Percentiles rank a stretch among this genome's conserved stretches.
These are phyloP conservation scores for Cosmorhoe ocellata DNA, from an alignment of 2,888 invertebrate genomes.

Conservation along the genomic window DNA sequence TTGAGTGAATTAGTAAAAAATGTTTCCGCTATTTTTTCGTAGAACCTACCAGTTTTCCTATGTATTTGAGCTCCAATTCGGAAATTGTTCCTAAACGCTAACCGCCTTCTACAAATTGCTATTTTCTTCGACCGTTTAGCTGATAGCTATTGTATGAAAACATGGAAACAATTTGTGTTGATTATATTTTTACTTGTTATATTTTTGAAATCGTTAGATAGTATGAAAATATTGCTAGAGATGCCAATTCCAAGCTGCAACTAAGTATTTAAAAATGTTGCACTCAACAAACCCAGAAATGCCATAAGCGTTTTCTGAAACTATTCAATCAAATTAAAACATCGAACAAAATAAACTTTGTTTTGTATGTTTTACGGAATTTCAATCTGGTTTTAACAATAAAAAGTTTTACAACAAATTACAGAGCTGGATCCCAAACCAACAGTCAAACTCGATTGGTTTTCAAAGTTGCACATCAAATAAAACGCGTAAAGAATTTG, in stretches of 20 bases:
- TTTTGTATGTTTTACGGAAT: slow-evolving; percentile 21
- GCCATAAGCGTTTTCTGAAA: not conserved
- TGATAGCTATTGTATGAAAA: no score
- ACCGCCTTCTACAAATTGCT: no score
- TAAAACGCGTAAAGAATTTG: slow-evolving; percentile 55
- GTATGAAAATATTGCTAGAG: no score
- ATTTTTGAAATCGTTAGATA: no score
- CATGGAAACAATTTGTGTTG: no score
- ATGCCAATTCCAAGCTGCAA: no score
- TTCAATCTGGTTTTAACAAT: slow-evolving; percentile 22
- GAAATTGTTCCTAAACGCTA: no score
- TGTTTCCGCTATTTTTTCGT: slow-evolving; percentile 7
- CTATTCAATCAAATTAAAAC: slow-evolving; percentile 18
- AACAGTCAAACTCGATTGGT: slow-evolving; percentile 51
- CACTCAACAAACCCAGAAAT: no score
- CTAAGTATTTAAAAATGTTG: no score
- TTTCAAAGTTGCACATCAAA: slow-evolving; percentile 56
- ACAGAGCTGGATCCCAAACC: slow-evolving; percentile 19
- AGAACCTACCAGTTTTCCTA: not conserved
- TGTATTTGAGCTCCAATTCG: not conserved
- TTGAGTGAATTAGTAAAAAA: slow-evolving; percentile 24
- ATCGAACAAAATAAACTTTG: slow-evolving; percentile 8
- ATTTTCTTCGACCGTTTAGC: no score
- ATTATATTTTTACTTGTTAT: no score
- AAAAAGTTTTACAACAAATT: slow-evolving; percentile 26